Conservation (phyloP, 2,113 vertebrate genomes). For the Chaenogobius annularis region DNA sequence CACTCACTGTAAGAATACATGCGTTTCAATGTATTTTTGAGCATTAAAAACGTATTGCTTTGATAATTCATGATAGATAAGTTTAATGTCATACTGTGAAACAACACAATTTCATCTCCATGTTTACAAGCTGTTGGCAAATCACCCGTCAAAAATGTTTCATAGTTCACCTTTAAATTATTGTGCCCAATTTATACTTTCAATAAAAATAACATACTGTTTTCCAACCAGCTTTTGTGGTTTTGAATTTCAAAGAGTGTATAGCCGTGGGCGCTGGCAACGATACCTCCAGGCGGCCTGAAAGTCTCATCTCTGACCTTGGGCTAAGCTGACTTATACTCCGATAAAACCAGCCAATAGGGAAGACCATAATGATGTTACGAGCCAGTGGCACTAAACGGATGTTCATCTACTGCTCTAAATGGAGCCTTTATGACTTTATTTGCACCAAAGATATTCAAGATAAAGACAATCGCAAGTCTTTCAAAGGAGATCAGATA, state of each 20-base stretch:
- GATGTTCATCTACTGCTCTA: neutral
- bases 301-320: slow-evolving; percentile 33
- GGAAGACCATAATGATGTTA: slow-evolving; percentile 7
- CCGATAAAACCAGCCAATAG: slow-evolving; percentile 22
- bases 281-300: neutral
- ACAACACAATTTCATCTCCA: too few species aligned
- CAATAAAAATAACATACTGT: too few species aligned
- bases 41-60: too few species aligned
- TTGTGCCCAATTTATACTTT: too few species aligned
- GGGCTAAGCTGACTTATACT: slow-evolving; percentile 5
- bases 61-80: too few species aligned
- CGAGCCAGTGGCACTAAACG: slow-evolving; percentile 9
- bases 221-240: too few species aligned
- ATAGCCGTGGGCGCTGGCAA: slow-evolving; percentile 12
- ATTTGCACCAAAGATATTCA: slow-evolving; percentile 3
- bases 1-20: too few species aligned
- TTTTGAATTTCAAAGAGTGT: neutral
- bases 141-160: too few species aligned
- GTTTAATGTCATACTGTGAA: too few species aligned
- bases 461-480: slow-evolving; percentile 8
- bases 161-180: too few species aligned
- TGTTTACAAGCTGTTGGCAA: too few species aligned
- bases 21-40: too few species aligned
- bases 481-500: neutral
- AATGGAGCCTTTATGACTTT: neutral